These are phyloP conservation scores for Digitonthophagus gazella DNA, from an alignment of 2,888 invertebrate genomes.

Conservation along the genomic window DNA sequence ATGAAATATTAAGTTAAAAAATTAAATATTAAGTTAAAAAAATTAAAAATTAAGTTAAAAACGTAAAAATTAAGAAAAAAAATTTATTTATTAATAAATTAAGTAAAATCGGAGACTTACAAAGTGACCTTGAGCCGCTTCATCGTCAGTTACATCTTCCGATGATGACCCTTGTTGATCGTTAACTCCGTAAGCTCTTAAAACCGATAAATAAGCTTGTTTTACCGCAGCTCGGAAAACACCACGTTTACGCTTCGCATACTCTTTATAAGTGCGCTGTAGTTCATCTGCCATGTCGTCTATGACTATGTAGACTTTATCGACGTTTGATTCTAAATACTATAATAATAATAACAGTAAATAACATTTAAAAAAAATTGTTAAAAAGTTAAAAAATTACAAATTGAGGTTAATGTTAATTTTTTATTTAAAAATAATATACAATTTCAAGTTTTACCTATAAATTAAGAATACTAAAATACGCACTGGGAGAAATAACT, in stretches of 20 bases:
- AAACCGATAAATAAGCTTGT: slow-evolving; percentile 71
- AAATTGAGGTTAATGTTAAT: no score
- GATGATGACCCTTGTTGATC: slow-evolving; percentile 54
- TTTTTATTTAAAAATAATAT: no score
- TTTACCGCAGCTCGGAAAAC: slow-evolving; percentile 80
- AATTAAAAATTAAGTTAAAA: slow-evolving; percentile 1
- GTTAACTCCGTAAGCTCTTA: slow-evolving; percentile 66
- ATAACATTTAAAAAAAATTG: neutral
- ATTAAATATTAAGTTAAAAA: no score
- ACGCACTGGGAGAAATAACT: no score
- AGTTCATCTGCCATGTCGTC: slow-evolving; percentile 80
- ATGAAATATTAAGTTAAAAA: no score
- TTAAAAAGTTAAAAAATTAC: neutral
- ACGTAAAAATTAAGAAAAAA: neutral
- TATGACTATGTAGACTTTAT: slow-evolving; percentile 78
- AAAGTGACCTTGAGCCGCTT: slow-evolving; percentile 18
- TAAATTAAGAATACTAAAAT: no score
- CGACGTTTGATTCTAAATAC: slow-evolving; percentile 78
- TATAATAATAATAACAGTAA: slow-evolving; percentile 40
- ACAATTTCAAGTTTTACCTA: no score
- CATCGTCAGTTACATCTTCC: slow-evolving; percentile 58
- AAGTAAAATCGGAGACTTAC: neutral
- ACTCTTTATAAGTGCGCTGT: slow-evolving; percentile 73
- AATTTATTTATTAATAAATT: no score
- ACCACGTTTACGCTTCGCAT: slow-evolving; percentile 73